A percentile compares a stretch with the other conserved stretches of the same genome.
Evolutionary conservation across 1,140 invertebrate genomes (phyloP).

Genomic region (Bombus difficillimus): DNA sequence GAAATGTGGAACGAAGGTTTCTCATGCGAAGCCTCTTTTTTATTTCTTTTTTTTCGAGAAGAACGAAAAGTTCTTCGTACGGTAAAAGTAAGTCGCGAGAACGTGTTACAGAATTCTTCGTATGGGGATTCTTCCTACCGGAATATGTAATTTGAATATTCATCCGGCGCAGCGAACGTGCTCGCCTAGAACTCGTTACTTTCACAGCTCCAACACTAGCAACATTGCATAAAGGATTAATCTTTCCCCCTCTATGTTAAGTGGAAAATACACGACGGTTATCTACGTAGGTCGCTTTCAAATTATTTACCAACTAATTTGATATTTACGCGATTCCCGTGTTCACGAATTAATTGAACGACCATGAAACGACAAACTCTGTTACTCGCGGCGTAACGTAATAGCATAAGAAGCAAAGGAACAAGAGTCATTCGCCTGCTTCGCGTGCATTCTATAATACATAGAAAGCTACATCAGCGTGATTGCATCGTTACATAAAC

Average conservation of each 20-base stretch:
- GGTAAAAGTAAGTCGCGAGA: not conserved
- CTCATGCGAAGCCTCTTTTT: no score
- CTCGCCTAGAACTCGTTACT: not conserved
- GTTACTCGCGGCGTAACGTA: not conserved
- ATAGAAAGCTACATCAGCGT: not conserved
- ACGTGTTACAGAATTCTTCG: not conserved
- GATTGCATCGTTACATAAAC: not conserved
- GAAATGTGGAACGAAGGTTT: no score
- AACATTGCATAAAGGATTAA: not conserved
- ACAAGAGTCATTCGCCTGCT: not conserved
- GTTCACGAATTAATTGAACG: not conserved
- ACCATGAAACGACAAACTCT: not conserved
- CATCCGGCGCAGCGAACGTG: not conserved
- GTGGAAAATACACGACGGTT: no score
- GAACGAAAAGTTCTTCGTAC: no score
- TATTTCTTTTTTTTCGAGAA: no score
- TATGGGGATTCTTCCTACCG: not conserved
- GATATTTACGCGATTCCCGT: not conserved
- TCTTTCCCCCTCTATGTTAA: no score
- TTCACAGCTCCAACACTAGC: not conserved
- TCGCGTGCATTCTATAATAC: not conserved
- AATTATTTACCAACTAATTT: not conserved
- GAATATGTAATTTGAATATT: slow-evolving; percentile 4
- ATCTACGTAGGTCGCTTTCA: not conserved
- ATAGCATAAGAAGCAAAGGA: no score